Conservation (phyloP, 2,888 invertebrate genomes). For the Ligdia adustata region DNA sequence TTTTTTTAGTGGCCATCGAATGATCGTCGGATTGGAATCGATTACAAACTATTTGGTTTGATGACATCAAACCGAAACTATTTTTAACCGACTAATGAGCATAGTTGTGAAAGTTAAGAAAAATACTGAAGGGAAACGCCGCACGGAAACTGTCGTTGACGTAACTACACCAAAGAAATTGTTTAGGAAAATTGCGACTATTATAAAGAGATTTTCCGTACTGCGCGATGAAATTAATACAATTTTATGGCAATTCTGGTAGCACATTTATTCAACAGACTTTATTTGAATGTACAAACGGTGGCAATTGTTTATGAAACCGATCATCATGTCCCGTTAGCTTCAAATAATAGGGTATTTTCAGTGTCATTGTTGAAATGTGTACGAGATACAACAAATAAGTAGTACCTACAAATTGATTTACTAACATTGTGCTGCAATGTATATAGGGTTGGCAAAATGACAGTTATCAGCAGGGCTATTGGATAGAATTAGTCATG, state of each 20-base stretch:
- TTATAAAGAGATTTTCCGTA: slow-evolving; percentile 21
- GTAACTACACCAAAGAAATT: no score
- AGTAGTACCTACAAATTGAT: slow-evolving; percentile 15
- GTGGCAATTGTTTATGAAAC: slow-evolving; percentile 10
- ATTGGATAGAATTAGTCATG: no score
- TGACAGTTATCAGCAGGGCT: no score
- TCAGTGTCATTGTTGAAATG: slow-evolving; percentile 9
- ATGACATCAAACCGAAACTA: slow-evolving; percentile 11
- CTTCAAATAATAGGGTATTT: slow-evolving; percentile 3
- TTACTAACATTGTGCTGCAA: no score
- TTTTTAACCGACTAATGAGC: not conserved
- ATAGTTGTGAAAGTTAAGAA: slow-evolving; percentile 5
- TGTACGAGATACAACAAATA: slow-evolving; percentile 14
- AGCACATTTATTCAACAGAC: slow-evolving; percentile 14
- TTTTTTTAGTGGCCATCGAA: slow-evolving; percentile 35
- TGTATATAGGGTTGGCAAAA: slow-evolving; percentile 8
- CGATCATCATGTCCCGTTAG: slow-evolving; percentile 17
- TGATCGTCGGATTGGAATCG: slow-evolving; percentile 28
- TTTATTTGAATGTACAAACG: slow-evolving; percentile 17
- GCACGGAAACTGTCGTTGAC: not conserved
- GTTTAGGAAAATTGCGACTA: slow-evolving; percentile 14
- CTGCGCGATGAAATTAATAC: slow-evolving; percentile 17
- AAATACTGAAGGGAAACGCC: slow-evolving; percentile 5
- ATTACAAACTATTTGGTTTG: slow-evolving; percentile 27
- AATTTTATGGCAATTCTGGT: slow-evolving; percentile 13